phyloP scores from a whole-genome alignment of 2,797 vertebrate genomes.

The Huso huso region DNA sequence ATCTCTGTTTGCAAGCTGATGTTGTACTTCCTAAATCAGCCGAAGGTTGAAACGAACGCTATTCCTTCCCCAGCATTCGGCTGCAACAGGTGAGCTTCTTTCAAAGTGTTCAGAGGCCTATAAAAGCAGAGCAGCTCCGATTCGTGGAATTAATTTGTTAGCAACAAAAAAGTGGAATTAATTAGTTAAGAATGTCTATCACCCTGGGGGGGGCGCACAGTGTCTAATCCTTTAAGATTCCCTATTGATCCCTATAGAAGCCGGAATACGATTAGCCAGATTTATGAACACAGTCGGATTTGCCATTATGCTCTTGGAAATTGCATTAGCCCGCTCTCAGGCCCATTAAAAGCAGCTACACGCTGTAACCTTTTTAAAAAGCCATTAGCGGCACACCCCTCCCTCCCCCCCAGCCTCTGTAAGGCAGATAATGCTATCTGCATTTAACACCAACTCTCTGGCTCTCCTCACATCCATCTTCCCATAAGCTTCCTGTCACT shows the following conservation, averaged over 20 bases:
- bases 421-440: slow-evolving; percentile 51
- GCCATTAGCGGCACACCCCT: slow-evolving; percentile 48
- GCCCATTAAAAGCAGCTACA: slow-evolving; percentile 68
- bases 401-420: slow-evolving; percentile 17
- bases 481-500: not conserved
- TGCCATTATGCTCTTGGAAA: slow-evolving; percentile 68
- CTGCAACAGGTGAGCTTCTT: too few species aligned
- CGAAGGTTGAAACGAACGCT: too few species aligned
- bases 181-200: not conserved
- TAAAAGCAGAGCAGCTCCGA: too few species aligned
- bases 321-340: slow-evolving; percentile 69
- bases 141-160: too few species aligned
- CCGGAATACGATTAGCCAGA: slow-evolving; percentile 1
- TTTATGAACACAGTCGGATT: slow-evolving; percentile 21
- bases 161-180: too few species aligned
- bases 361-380: slow-evolving; percentile 75
- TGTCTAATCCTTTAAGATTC: slow-evolving; percentile 1
- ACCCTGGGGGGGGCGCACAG: not conserved
- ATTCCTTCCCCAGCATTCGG: too few species aligned
- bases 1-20: too few species aligned
- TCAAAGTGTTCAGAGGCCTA: too few species aligned
- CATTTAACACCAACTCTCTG: slow-evolving; percentile 49
- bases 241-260: slow-evolving; percentile 4
- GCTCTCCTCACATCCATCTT: slow-evolving; percentile 14
- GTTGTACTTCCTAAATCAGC: too few species aligned